Conservation (phyloP, 2,888 invertebrate species). For the Lithophane leautieri region DNA sequence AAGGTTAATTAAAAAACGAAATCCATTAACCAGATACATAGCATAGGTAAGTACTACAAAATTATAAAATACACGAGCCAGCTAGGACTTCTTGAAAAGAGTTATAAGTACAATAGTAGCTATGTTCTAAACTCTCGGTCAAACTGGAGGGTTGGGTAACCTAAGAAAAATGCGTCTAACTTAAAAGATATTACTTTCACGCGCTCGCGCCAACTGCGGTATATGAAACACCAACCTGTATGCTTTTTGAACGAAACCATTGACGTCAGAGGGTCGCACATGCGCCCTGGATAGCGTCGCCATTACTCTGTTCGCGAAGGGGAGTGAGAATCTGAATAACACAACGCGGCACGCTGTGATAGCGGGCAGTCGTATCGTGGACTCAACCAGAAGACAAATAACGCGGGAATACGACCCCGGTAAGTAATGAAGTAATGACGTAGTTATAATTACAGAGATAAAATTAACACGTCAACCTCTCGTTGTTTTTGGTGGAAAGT, state of each 20-base stretch:
- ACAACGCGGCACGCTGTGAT: slow-evolving; percentile 81
- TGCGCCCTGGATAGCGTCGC: slow-evolving; percentile 74
- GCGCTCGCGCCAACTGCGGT: slow-evolving; percentile 69
- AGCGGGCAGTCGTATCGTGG: slow-evolving; percentile 76
- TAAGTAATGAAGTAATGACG: slow-evolving; percentile 82
- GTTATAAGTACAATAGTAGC: neutral
- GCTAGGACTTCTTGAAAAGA: neutral
- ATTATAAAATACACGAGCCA: neutral
- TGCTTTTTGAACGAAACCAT: slow-evolving; percentile 88
- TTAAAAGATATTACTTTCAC: slow-evolving; percentile 58
- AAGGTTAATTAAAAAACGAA: neutral
- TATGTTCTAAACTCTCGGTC: neutral
- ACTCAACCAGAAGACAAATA: slow-evolving; percentile 67
- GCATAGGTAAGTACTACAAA: no score
- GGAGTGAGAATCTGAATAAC: slow-evolving; percentile 67
- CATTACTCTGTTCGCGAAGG: slow-evolving; percentile 60
- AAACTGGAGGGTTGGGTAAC: slow-evolving; percentile 25
- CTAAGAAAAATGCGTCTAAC: slow-evolving; percentile 46
- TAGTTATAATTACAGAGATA: slow-evolving; percentile 66
- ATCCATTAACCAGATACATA: neutral
- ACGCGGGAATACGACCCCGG: slow-evolving; percentile 82
- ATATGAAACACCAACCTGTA: slow-evolving; percentile 82
- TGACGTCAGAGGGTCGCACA: slow-evolving; percentile 86
- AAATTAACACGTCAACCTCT: slow-evolving; percentile 52
- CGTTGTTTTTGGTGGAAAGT: slow-evolving; percentile 19